A percentile compares a stretch with the other conserved stretches of the same genome.
phyloP scores from a whole-genome alignment of 2,888 invertebrate genomes.

The Drosophila eohydei region DNA sequence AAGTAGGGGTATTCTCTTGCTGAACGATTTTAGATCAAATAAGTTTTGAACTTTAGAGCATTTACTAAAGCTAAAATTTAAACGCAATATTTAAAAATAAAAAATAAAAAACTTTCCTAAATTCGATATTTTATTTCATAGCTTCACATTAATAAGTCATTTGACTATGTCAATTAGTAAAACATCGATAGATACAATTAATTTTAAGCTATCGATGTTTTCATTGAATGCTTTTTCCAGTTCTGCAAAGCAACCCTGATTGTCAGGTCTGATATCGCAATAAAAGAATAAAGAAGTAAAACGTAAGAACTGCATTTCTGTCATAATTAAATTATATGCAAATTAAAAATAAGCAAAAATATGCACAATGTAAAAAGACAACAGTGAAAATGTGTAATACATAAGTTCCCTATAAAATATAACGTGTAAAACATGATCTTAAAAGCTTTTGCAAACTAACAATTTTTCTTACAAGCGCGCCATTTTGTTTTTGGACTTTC shows the following conservation, averaged over 20 bases:
- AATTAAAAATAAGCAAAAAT: slow-evolving; percentile 36
- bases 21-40: neutral
- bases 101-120: neutral
- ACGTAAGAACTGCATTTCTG: slow-evolving; percentile 68
- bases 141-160: too few relatives aligned
- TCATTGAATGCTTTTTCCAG: slow-evolving; percentile 9
- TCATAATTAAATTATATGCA: slow-evolving; percentile 46
- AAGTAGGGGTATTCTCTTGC: neutral
- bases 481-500: slow-evolving; percentile 75
- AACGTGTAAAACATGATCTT: slow-evolving; percentile 12
- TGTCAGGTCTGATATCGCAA: slow-evolving; percentile 43
- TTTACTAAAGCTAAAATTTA: neutral
- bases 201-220: slow-evolving; percentile 23
- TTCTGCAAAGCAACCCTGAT: slow-evolving; percentile 42
- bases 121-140: too few relatives aligned
- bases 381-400: slow-evolving; percentile 18
- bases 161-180: neutral
- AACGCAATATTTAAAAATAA: neutral
- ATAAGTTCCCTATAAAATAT: slow-evolving; percentile 20
- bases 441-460: slow-evolving; percentile 51
- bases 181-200: slow-evolving; percentile 8
- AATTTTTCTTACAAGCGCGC: slow-evolving; percentile 69
- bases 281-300: slow-evolving; percentile 68
- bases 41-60: neutral
- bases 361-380: slow-evolving; percentile 30